Base-by-base conservation (phyloP, 2,113 vertebrate species). In the Oenanthe oenanthe region DNA sequence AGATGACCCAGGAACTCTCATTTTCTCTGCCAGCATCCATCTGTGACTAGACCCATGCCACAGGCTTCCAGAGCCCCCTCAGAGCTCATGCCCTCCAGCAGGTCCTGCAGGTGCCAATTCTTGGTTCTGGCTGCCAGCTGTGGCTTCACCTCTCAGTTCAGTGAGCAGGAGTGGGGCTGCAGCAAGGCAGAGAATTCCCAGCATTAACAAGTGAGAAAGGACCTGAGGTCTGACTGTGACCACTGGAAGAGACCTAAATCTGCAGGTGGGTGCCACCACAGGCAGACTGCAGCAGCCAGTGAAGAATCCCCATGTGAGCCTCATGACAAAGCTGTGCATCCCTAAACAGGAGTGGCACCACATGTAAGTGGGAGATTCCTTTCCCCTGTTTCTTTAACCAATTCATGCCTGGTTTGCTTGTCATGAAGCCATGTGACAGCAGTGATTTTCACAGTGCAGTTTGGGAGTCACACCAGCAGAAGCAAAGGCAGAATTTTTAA, bases 211-310 rank as follows among this genome's bases (percentile, higher is more conserved):
- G 25, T 26, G 13, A 79, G 25, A 6, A 29, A 7, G 1, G 8
- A 68, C 36, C 54, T 7, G 19, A 60, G 47, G 17, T 21, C n/a
- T 51, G 26, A 38, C 24, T n/a, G 8, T 31, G n/a, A 83, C 21
- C 42, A 18, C 60, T 40, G 50, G 34, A 63, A 38, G 11, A 45
- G 4, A 60, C 48, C 21, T 45, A n/a, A 60, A 78, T 19, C 12
- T 83, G 34, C 2, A 0, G 17, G 28, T 40, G 20, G 48, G 21
- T 56, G 28, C 36, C 53, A 60, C 36, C 57, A 45, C 0, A 1
- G 42, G 18, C 78, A 80, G 36, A 29, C 8, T n/a, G 60, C 67
- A 66, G 47, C 3, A 4, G 12, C 43, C 61, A 58, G 31, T 32
- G 53, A 88, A 65, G 77, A 82, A 57, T 48, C 15, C 6, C 15